Evolutionary conservation across 2,797 vertebrate genomes (phyloP), one percentile per base, ranked within the genome.

Genomic region (Anabas testudineus): DNA sequence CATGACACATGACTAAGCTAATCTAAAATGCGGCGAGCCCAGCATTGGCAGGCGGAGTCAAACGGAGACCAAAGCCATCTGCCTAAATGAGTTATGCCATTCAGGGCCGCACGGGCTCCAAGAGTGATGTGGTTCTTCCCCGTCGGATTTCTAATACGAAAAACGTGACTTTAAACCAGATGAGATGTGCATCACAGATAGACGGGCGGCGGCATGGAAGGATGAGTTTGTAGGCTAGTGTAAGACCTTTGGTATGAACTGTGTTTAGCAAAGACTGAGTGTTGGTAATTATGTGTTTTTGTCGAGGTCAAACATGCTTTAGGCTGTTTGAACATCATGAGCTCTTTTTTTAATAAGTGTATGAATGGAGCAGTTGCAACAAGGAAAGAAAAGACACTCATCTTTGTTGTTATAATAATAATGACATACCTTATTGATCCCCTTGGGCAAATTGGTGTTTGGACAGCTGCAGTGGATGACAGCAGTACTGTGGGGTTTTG

Each of bases 1-100:
- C 75, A 70, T 81, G 82, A 85, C 84, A 82, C 81, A 86, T 73
- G 74, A 80, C 74, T 83, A 67, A 82, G 78, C 68, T 88, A 73
- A 84, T 89, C 72, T 70, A 76, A 84, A 86, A 90, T 65, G 76
- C 81, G 85, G 77, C 2, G 56, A 72, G 69, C 68, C 57, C 41
- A 7, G 39, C 32, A 15, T 63, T 89, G 80, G 80, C 74, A 79
- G 61, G 49, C 43, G 8, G 39, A 74, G 58, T 74, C 65, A 49
- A 63, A 60, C 68, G 5, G 64, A 80, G 83, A 78, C 83, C 61
- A 67, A 76, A 85, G 76, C 83, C 74, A 81, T 83, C 80, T 82
- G 79, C 72, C 71, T 82, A 86, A 85, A 80, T 34, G 34, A 84
- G 78, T 82, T 81, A 65, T 56, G 70, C 74, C 79, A 83, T 81